Evolutionary conservation across 2,888 invertebrate species (phyloP).

Genomic region (Microdon myrmicae): DNA sequence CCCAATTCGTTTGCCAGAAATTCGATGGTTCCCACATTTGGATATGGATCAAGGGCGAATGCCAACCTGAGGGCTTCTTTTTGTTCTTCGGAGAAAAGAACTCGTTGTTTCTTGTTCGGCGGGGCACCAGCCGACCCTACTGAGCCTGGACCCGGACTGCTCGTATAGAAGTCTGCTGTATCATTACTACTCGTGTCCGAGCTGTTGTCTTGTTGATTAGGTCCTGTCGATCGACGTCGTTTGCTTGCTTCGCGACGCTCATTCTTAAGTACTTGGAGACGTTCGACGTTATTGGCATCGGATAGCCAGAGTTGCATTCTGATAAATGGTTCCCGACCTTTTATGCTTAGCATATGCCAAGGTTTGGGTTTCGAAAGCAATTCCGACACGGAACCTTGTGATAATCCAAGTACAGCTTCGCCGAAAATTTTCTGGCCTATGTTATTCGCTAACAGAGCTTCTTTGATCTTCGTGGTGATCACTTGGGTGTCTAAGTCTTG

Average conservation of each 20-base stretch:
- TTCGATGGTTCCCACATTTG: constrained; percentile 95
- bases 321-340: constrained; percentile 96
- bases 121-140: constrained; percentile 74
- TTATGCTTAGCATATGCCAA: constrained; percentile 98
- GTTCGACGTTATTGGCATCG: constrained; percentile 94
- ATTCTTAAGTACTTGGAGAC: constrained; percentile 89
- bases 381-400: constrained; percentile 97
- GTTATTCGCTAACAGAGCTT: constrained; percentile 94
- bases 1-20: constrained; percentile 91
- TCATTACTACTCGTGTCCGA: constrained; percentile 90
- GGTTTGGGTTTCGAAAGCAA: constrained; percentile 97
- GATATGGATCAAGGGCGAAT: constrained; percentile 96
- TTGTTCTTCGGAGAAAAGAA: constrained; percentile 97
- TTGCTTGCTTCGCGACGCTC: constrained; percentile 92
- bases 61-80: constrained; percentile 95
- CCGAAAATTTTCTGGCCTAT: constrained; percentile 99
- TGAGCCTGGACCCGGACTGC: constrained; percentile 78
- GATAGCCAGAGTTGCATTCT: constrained; percentile 97
- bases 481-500: constrained; percentile 96
- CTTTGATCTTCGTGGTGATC: constrained; percentile 96
- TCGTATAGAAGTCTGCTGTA: constrained; percentile 88
- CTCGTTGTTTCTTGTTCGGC: constrained; percentile 93
- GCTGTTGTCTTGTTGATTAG: constrained; percentile 84
- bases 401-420: constrained; percentile 94
- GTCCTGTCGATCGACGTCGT: constrained; percentile 83